A percentile compares a stretch with the other conserved stretches of the same genome.
phyloP scores from a whole-genome alignment of 1,140 invertebrate genomes.

The Micrasema minimum region DNA sequence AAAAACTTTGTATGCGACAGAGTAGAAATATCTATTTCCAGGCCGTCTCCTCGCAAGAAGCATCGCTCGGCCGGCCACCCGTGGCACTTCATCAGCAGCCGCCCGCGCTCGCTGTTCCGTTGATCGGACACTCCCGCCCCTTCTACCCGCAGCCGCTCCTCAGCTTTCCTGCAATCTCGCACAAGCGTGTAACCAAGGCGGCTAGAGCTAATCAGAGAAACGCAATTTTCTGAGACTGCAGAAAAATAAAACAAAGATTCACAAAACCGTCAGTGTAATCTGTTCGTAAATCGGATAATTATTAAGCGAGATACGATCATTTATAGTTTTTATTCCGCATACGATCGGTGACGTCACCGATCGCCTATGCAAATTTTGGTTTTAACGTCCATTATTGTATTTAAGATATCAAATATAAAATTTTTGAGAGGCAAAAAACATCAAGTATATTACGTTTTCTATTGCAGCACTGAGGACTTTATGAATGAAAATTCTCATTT shows the following conservation, averaged over 20 bases:
- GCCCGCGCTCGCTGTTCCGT: slow-evolving; percentile 48
- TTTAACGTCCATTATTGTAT: not conserved
- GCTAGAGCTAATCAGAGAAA: not conserved
- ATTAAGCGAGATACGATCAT: too few species aligned
- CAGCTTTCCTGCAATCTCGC: slow-evolving; percentile 31
- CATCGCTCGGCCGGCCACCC: slow-evolving; percentile 38
- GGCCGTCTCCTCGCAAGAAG: slow-evolving; percentile 47
- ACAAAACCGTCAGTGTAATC: too few species aligned
- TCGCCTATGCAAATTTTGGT: not conserved
- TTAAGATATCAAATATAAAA: not conserved
- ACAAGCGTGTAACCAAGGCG: slow-evolving; percentile 3
- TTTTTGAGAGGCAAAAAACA: not conserved
- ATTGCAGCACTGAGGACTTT: not conserved
- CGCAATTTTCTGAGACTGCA: not conserved
- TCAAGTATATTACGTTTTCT: too few species aligned
- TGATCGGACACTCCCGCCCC: not conserved
- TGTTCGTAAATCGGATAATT: too few species aligned
- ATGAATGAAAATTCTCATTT: not conserved
- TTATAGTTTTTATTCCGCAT: too few species aligned
- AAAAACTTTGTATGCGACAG: too few species aligned
- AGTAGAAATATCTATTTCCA: slow-evolving; percentile 18
- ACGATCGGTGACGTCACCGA: too few species aligned
- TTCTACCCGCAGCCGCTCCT: not conserved
- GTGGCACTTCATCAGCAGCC: slow-evolving; percentile 47
- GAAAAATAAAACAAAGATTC: too few species aligned